phyloP scores from a whole-genome alignment of 1,140 invertebrate genomes.

The Drosophila malerkotliana region DNA sequence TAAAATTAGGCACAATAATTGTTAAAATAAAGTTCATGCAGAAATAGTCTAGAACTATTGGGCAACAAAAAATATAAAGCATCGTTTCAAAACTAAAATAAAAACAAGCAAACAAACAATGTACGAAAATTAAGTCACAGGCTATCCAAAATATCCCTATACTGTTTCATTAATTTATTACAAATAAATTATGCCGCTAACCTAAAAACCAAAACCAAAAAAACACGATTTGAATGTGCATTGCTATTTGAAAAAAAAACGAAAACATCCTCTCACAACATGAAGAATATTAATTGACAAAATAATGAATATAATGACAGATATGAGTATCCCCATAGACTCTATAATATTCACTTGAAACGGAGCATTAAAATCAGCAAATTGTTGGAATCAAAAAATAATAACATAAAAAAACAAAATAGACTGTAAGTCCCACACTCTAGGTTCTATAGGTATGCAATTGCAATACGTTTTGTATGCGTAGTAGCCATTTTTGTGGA shows the following conservation, averaged over 20 bases:
- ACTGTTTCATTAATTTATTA: conserved; percentile 78
- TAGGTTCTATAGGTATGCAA: conserved; percentile 73
- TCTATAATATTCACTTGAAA: conserved; percentile 43
- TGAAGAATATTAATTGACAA: conserved; percentile 24
- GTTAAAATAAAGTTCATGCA: conserved; percentile 62
- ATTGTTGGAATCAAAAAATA: conserved; percentile 47
- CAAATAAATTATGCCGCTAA: conserved; percentile 74
- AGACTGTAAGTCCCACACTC: conserved; percentile 72
- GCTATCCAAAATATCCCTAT: conserved; percentile 31
- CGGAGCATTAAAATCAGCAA: conserved; percentile 50
- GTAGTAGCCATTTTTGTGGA: conserved; percentile 77
- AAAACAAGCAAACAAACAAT: conserved; percentile 1
- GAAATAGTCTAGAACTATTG: conserved; percentile 56
- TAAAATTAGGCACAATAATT: conserved; percentile 76
- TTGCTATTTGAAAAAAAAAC: conserved; percentile 28
- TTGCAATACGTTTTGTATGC: conserved; percentile 76
- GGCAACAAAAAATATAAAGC: conserved; percentile 12
- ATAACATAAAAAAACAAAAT: conserved; percentile 46
- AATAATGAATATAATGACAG: conserved; percentile 13
- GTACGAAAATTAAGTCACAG: conserved; percentile 38
- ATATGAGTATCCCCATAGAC: conserved; percentile 32
- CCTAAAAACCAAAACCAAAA: conserved; percentile 30
- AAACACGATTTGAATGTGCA: conserved; percentile 34
- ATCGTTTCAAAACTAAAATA: conserved; percentile 43
- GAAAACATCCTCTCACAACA: conserved; percentile 44